phyloP scores from a whole-genome alignment of 2,797 vertebrate genomes.

The Cephalopachus bancanus region DNA sequence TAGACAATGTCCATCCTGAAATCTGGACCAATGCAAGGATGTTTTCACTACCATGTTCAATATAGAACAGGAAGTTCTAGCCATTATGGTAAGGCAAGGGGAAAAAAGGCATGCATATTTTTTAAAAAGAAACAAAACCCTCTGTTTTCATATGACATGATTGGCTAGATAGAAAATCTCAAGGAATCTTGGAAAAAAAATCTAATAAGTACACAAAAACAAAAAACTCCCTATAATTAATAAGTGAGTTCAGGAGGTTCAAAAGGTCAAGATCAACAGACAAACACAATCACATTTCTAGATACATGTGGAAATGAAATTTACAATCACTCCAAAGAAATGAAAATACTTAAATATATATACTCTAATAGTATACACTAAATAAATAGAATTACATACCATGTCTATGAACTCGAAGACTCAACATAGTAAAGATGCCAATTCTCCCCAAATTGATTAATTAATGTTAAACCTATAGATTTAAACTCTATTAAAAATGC shows the following conservation, averaged over 20 bases:
- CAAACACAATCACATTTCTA: not conserved
- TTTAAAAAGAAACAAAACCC: slow-evolving; percentile 4
- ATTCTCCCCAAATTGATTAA: not conserved
- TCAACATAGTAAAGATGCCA: not conserved
- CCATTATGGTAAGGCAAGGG: not conserved
- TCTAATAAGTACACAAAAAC: not conserved
- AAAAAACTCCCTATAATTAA: not conserved
- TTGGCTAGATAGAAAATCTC: not conserved
- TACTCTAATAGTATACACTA: not conserved
- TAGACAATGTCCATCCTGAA: not conserved
- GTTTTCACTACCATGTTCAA: not conserved
- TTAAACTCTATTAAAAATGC: not conserved
- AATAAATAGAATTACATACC: not conserved
- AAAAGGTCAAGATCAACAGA: not conserved
- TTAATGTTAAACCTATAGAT: not conserved
- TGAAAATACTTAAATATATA: not conserved
- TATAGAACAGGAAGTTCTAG: not conserved
- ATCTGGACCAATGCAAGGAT: not conserved
- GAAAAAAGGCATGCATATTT: not conserved
- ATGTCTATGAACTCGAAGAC: not conserved
- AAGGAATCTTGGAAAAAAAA: not conserved
- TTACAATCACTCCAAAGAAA: not conserved
- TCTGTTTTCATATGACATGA: not conserved
- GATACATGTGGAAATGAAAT: not conserved
- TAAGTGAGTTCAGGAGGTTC: not conserved